phyloP scores from a whole-genome alignment of 1,140 invertebrate species.

The Orchestia grillus region DNA sequence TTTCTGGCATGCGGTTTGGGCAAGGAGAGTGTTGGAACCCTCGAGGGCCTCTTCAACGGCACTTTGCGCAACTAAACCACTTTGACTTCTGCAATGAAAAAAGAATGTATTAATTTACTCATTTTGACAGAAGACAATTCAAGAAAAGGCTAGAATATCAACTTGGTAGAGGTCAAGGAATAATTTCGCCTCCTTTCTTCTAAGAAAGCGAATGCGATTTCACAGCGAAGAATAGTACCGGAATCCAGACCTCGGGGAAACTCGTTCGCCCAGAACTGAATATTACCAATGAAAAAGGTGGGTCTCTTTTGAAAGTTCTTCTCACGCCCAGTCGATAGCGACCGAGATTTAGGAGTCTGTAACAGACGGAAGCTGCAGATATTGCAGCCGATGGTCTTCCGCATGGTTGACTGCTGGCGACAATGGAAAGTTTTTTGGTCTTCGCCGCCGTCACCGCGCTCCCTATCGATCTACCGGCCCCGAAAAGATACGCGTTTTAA shows the following conservation, averaged over 20 bases:
- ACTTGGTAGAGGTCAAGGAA: neutral
- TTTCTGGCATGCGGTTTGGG: no score
- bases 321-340: conserved; percentile 16
- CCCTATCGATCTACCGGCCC: neutral
- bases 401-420: neutral
- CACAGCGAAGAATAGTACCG: neutral
- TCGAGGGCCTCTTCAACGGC: no score
- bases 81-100: no score
- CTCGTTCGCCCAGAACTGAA: neutral
- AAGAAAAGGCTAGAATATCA: no score
- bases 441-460: neutral
- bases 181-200: neutral
- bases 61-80: no score
- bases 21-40: no score
- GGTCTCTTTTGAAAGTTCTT: neutral
- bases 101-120: no score
- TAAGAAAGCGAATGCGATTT: neutral
- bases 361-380: conserved; percentile 48
- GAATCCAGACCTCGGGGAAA: neutral
- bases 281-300: neutral
- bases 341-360: conserved; percentile 34
- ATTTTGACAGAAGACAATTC: no score
- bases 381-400: conserved; percentile 44
- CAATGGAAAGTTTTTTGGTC: neutral
- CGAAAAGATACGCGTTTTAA: conserved; percentile 46